These are phyloP conservation scores for Bos taurus DNA, from an alignment of 2,113 vertebrate genomes.

Conservation along the genomic window ARS-UCD2.0 NC_037342.1:18746501-18747000, in stretches of 20 bases:
- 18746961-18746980: not conserved
- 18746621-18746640: not conserved
- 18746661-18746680: not conserved
- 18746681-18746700: not conserved
- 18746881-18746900: not conserved
- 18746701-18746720: not conserved
- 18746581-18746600: not conserved
- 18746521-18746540: not conserved
- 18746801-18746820: not conserved
- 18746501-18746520: not conserved
- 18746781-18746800: not conserved
- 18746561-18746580: not conserved
- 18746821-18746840: not conserved
- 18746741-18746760: not conserved
- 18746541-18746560: not conserved
- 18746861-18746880: not conserved
- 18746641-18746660: not conserved
- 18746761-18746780: not conserved
- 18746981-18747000: not conserved
- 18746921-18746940: not conserved
- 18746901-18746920: too few species aligned
- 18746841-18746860: not conserved
- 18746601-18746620: not conserved
- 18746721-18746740: not conserved
- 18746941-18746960: not conserved